phyloP scores from a whole-genome alignment of 2,797 vertebrate species.

The Pangasius sanitwongsei region DNA sequence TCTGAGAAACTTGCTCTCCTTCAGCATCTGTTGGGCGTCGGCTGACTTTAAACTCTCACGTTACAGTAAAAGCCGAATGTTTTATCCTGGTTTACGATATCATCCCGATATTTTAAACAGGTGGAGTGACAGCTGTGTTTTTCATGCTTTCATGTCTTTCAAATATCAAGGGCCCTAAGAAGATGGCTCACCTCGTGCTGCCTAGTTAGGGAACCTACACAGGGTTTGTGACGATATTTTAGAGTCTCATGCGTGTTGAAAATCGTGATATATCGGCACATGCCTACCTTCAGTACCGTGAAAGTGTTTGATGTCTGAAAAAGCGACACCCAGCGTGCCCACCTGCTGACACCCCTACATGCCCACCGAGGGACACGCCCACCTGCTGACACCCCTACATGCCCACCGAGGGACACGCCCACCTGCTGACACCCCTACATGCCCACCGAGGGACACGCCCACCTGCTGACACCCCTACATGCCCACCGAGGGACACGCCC shows the following conservation, averaged over 20 bases:
- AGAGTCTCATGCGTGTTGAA: not conserved
- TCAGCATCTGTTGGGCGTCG: not conserved
- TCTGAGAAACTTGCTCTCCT: not conserved
- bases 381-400: not conserved
- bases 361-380: not conserved
- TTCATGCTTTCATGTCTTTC: not conserved
- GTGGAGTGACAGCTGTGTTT: not conserved
- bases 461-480: not conserved
- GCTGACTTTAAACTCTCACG: not conserved
- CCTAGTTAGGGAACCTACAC: not conserved
- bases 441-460: not conserved
- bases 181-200: not conserved
- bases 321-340: not conserved
- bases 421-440: not conserved
- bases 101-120: not conserved
- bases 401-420: not conserved
- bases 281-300: not conserved
- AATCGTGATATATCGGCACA: not conserved
- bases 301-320: not conserved
- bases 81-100: not conserved
- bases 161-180: not conserved
- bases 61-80: not conserved
- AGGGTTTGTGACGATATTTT: not conserved
- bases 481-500: not conserved
- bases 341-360: not conserved